Evolutionary conservation across 92 coral and sea anemone genomes (phyloP), one percentile per base, ranked within the genome.

Genomic region (Anthopleura xanthogrammica): DNA sequence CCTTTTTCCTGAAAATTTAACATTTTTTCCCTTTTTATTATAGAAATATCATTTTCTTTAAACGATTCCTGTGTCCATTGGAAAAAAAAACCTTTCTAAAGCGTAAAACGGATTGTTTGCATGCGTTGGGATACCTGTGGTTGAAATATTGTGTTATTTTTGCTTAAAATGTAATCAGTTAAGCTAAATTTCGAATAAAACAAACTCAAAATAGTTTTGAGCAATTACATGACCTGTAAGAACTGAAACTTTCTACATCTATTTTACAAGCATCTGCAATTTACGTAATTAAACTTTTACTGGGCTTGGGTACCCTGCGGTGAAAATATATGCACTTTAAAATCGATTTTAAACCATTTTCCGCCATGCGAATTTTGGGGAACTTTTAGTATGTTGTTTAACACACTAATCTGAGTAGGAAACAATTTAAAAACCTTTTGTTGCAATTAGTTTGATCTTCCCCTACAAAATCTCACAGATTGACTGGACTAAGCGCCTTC

Each of bases 91-190:
- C 16, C 55, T 75, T 75, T 77, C 36, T 77, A 77, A 42, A 41
- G 79, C 50, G 50, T 77, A 77, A 42, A 77, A 52, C 62, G 60
- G 62, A 42, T 77, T 48, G 58, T 50, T 50, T 52, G 24, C 23
- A 20, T 77, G 24, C 41, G 41, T 52, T 77, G 60, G 80, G 80
- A 77, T 77, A 77, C 80, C 80, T 77, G 60, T 77, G 80, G 48
- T 52, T 77, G 60, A 77, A 77, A 52, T 42, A 46, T 77, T 77
- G 36, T 23, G 80, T 22, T 52, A 77, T 77, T 77, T 77, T 52
- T 77, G 80, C 80, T 20, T 77, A 52, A 43, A 77, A 77, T 43
- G 40, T 29, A 29, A 29, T 29, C 36, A 29, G 36, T 29, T 77
- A 22, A 77, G 62, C 80, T 50, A 77, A 77, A 50, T 12, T 77